These are phyloP conservation scores for Morpho deidamia DNA, from an alignment of 2,888 invertebrate species.

Conservation along the genomic window DNA sequence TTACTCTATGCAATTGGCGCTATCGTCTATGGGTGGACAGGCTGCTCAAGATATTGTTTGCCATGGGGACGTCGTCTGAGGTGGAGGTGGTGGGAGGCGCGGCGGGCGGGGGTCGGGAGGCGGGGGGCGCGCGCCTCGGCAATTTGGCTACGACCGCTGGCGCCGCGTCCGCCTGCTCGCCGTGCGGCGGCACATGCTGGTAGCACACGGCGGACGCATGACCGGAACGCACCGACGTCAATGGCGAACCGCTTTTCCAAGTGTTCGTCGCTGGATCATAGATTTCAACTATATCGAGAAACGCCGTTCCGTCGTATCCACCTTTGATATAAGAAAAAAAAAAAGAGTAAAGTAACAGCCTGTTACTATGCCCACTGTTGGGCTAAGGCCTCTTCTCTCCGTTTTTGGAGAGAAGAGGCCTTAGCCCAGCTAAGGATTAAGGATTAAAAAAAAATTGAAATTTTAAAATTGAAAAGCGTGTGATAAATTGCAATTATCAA, in stretches of 20 bases:
- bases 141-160: constrained; percentile 24
- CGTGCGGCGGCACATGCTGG: constrained; percentile 80
- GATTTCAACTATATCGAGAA: constrained; percentile 91
- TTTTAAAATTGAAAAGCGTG: too few relatives aligned
- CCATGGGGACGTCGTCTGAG: constrained; percentile 47
- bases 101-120: constrained; percentile 11
- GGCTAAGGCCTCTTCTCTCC: too few relatives aligned
- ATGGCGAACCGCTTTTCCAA: constrained; percentile 87
- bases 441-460: too few relatives aligned
- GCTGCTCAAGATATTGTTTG: constrained; percentile 60
- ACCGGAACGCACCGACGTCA: constrained; percentile 92
- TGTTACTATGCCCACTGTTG: too few relatives aligned
- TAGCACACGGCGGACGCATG: constrained; percentile 95
- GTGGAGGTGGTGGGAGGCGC: constrained; percentile 11
- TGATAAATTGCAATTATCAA: too few relatives aligned
- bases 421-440: too few relatives aligned
- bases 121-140: constrained; percentile 25
- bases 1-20: background rate
- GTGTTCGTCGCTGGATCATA: constrained; percentile 87
- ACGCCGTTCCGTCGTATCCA: constrained; percentile 92
- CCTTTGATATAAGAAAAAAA: constrained; percentile 80
- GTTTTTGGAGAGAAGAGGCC: too few relatives aligned
- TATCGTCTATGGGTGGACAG: constrained; percentile 37
- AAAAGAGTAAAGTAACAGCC: too few relatives aligned
- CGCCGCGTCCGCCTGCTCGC: constrained; percentile 32